phyloP scores from a whole-genome alignment of 2,797 vertebrate species.

The Alfaro cultratus region DNA sequence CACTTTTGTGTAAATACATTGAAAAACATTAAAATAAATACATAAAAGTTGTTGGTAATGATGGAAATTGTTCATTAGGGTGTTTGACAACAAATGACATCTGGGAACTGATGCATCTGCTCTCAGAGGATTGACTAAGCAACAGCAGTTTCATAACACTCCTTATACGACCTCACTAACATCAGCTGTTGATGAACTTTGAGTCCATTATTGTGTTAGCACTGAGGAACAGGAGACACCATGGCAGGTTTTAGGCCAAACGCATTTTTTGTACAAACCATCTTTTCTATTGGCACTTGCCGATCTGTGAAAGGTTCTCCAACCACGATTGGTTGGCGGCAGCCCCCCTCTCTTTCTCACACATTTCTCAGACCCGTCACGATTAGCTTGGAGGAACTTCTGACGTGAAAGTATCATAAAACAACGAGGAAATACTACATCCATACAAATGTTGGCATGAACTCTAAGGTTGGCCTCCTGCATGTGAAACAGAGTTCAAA shows the following conservation, averaged over 20 bases:
- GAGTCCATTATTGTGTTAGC: not conserved
- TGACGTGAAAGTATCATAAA: not conserved
- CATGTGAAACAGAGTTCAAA: not conserved
- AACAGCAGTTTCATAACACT: not conserved
- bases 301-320: not conserved
- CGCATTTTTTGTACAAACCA: not conserved
- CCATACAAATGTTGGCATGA: not conserved
- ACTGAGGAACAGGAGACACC: not conserved
- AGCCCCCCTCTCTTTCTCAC: not conserved
- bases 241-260: not conserved
- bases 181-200: not conserved
- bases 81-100: not conserved
- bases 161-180: not conserved
- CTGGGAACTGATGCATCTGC: not conserved
- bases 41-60: not conserved
- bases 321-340: not conserved
- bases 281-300: not conserved
- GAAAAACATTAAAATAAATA: not conserved
- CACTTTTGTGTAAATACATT: not conserved
- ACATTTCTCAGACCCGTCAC: not conserved
- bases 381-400: not conserved
- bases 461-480: fast-evolving
- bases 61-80: not conserved
- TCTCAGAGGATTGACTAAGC: not conserved
- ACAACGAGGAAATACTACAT: not conserved